These are phyloP conservation scores for Apostichopus californicus DNA, from an alignment of 35 echinoderm and acorn worm genomes.

Conservation along the genomic window DNA sequence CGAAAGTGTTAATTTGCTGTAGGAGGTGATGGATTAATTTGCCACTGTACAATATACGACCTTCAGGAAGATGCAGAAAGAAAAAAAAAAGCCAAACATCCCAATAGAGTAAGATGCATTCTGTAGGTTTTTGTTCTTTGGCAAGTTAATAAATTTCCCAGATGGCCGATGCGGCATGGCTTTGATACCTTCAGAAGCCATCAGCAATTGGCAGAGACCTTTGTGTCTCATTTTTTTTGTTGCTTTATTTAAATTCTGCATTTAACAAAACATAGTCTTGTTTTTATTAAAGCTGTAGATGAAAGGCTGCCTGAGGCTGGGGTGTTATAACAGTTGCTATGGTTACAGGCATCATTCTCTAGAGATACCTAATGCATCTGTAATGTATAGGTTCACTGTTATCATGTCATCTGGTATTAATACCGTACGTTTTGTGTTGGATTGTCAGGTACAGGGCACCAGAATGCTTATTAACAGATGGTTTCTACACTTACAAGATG, in stretches of 20 bases:
- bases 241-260: background rate
- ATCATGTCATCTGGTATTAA: background rate
- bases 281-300: background rate
- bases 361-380: background rate
- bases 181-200: background rate
- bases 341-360: slow-evolving; percentile 8
- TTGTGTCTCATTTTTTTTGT: background rate
- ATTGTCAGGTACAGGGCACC: slow-evolving; percentile 92
- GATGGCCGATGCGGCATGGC: background rate
- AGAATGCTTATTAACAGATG: slow-evolving; percentile 96
- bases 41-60: background rate
- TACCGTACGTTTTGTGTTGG: background rate
- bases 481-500: slow-evolving; percentile 98
- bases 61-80: background rate
- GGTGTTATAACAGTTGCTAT: background rate
- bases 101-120: background rate
- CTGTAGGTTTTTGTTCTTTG: background rate
- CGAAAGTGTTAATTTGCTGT: background rate
- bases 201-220: background rate
- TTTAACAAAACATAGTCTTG: background rate
- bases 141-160: background rate
- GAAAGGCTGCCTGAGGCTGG: background rate
- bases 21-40: background rate
- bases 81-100: background rate
- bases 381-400: background rate